These are phyloP conservation scores for Neosilurus hyrtlii DNA, from an alignment of 2,797 vertebrate genomes.

Conservation along the genomic window DNA sequence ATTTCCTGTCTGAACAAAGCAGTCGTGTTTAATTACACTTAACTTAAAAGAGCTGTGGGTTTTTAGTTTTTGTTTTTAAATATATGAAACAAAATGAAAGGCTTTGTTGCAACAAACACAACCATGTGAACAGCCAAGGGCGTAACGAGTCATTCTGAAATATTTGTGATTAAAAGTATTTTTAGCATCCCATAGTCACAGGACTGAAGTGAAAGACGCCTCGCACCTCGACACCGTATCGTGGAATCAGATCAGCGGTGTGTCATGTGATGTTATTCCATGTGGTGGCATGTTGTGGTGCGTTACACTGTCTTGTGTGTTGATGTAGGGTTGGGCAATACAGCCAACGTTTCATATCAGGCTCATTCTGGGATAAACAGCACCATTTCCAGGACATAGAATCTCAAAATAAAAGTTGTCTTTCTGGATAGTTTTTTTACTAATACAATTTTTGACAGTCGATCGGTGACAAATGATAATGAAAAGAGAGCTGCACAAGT, in stretches of 20 bases:
- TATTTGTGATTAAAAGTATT: not conserved
- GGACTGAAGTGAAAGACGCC: not conserved
- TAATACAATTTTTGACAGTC: no score
- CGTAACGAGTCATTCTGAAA: not conserved
- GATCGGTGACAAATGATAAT: no score
- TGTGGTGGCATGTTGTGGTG: not conserved
- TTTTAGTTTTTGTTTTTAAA: not conserved
- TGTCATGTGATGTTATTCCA: not conserved
- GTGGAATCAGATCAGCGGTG: not conserved
- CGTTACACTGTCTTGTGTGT: not conserved
- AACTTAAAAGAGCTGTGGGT: not conserved
- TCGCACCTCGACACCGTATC: not conserved
- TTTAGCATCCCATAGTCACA: not conserved
- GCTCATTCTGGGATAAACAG: no score
- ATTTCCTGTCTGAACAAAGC: not conserved
- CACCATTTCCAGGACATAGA: no score
- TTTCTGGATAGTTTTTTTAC: no score
- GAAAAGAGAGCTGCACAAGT: no score
- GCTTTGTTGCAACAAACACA: not conserved
- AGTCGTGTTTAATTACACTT: not conserved
- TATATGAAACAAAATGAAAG: not conserved
- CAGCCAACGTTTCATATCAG: no score
- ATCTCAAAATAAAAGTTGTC: no score
- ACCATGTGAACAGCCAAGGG: not conserved
- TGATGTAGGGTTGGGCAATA: no score